Evolutionary conservation across 2,888 invertebrate genomes (phyloP).

Genomic region (Nomada ferruginata): DNA sequence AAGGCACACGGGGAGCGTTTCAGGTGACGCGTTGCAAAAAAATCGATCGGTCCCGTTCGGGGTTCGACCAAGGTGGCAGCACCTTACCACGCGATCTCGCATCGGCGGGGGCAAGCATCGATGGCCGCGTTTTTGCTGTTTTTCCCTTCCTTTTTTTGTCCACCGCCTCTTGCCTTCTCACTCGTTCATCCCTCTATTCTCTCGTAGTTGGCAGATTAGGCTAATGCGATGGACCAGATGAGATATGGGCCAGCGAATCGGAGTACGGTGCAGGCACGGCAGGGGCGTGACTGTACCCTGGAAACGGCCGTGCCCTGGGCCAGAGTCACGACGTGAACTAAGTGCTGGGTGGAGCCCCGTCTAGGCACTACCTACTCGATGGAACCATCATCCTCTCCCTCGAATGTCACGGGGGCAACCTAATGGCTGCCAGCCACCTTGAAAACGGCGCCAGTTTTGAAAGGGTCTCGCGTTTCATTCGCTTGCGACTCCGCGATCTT

Average conservation of each 20-base stretch:
- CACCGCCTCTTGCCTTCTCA: constrained; percentile 43
- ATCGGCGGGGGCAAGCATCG: constrained; percentile 76
- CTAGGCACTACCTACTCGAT: constrained; percentile 84
- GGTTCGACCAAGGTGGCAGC: constrained; percentile 80
- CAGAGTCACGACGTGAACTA: constrained; percentile 86
- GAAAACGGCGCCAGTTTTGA: constrained; percentile 75
- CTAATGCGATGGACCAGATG: constrained; percentile 85
- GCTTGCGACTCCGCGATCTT: constrained; percentile 1
- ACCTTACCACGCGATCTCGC: constrained; percentile 79
- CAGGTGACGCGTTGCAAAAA: constrained; percentile 29
- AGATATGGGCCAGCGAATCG: constrained; percentile 84
- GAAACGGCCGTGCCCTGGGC: constrained; percentile 86
- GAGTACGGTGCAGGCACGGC: constrained; percentile 84
- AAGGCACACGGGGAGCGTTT: constrained; percentile 16
- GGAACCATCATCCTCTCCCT: constrained; percentile 82
- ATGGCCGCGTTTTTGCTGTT: constrained; percentile 83
- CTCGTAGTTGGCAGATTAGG: constrained; percentile 79
- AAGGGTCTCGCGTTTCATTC: constrained; percentile 45
- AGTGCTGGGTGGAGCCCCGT: constrained; percentile 84
- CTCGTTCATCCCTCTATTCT: constrained; percentile 59
- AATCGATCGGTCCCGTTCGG: constrained; percentile 79
- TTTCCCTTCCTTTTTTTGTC: constrained; percentile 71
- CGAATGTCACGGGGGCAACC: constrained; percentile 70
- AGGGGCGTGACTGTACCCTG: constrained; percentile 86
- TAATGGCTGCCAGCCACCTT: constrained; percentile 78